Evolutionary conservation across 2,888 invertebrate genomes (phyloP), one percentile per base, ranked within the genome.

Genomic region (Erynnis tages): DNA sequence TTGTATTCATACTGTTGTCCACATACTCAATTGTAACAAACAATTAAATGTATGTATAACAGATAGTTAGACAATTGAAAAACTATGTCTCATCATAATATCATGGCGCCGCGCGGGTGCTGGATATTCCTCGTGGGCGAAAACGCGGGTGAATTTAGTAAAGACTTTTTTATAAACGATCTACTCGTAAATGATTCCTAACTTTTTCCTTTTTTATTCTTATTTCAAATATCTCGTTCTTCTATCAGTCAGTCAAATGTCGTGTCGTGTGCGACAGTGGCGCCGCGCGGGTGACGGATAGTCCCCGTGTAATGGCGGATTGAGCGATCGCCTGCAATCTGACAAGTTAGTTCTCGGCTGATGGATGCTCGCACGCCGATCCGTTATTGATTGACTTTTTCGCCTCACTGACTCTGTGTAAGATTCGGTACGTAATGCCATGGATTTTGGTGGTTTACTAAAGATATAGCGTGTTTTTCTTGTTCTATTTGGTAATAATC

Each of bases 261-360:
- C 69, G 70, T 71, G 29, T 21, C 71, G 69, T 61, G 17, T 14
- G 1, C 1, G 35, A 52, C 59, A 69, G 60, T 59, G 83, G 53
- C 52, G 32, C 65, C 35, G 10, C 8, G 37, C 48, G 50, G 71
- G 78, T 86, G 87, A 88, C 79, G 78, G 84, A 86, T 85, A 82
- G 83, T 76, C 76, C 57, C 61, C 62, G 63, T 70, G 83, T 86
- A 86, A 85, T 84, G 79, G 85, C 69, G 77, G 78, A 74, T 78
- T 87, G 87, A 87, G 79, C 81, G 87, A 86, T 87, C 85, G 75
- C 78, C 82, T 80, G 74, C 84, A 85, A 84, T 84, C 86, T 82
- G 86, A 86, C 87, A 84, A 87, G 81, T 86, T 85, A 80, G 84
- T 82, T 79, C 75, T 71, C 76, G 45, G 48, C 77, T 85, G 87